Percentiles rank a stretch among this genome's conserved stretches.
Conservation (phyloP, 2,113 vertebrate species). For the Hippocampus comes region DNA sequence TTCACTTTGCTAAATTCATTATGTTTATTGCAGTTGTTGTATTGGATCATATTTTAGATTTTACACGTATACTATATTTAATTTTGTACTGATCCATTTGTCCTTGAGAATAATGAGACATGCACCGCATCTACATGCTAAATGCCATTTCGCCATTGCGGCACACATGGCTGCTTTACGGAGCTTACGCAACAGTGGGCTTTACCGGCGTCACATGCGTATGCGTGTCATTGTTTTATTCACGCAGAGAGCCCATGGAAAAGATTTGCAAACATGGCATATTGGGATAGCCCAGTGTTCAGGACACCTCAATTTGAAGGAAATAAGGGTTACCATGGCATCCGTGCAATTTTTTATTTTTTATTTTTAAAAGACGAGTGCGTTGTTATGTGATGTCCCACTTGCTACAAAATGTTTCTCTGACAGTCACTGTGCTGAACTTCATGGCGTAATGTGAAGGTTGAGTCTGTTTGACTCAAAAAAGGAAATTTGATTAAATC, state of each 20-base stretch:
- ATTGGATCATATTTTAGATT: no score
- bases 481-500: not conserved
- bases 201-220: not conserved
- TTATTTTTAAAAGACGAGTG: no score
- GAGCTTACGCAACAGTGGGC: not conserved
- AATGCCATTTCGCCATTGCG: constrained; percentile 9
- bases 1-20: no score
- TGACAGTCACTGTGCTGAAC: no score
- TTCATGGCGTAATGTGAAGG: no score
- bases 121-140: constrained; percentile 1
- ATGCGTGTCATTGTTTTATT: not conserved
- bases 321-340: not conserved
- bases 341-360: no score
- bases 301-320: constrained; percentile 10
- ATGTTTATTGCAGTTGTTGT: no score
- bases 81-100: not conserved
- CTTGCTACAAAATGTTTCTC: no score
- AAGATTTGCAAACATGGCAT: not conserved
- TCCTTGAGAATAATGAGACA: constrained; percentile 15
- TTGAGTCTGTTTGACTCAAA: not conserved
- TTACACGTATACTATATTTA: not conserved
- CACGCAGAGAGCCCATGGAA: not conserved
- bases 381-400: no score
- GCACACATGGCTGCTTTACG: constrained; percentile 8
- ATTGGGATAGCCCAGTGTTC: constrained; percentile 3